Conservation (phyloP, 2,113 vertebrate genomes). For the crab-eating macaque (Macaca fascicularis) region T2T-MFA8v1.1 NC_088376.1:40275501-40276000, state of each 20-base stretch:
- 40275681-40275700: not conserved
- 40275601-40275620: not conserved
- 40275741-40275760: not conserved
- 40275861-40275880: not conserved
- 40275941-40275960: not conserved
- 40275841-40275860: not conserved
- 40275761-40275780: constrained; percentile 27
- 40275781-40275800: not conserved
- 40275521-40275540: not conserved
- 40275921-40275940: not conserved
- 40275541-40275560: not conserved
- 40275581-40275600: not conserved
- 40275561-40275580: not conserved
- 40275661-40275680: not conserved
- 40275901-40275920: not conserved
- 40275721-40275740: not conserved
- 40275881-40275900: not conserved
- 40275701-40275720: not conserved
- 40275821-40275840: not conserved
- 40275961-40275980: not conserved
- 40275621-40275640: constrained; percentile 10
- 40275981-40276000: not conserved
- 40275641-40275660: not conserved
- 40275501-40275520: constrained; percentile 41
- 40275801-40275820: not conserved